Evolutionary conservation across 2,113 vertebrate genomes (phyloP), one percentile per base, ranked within the genome.

Genomic region (Eurystomus gularis): DNA sequence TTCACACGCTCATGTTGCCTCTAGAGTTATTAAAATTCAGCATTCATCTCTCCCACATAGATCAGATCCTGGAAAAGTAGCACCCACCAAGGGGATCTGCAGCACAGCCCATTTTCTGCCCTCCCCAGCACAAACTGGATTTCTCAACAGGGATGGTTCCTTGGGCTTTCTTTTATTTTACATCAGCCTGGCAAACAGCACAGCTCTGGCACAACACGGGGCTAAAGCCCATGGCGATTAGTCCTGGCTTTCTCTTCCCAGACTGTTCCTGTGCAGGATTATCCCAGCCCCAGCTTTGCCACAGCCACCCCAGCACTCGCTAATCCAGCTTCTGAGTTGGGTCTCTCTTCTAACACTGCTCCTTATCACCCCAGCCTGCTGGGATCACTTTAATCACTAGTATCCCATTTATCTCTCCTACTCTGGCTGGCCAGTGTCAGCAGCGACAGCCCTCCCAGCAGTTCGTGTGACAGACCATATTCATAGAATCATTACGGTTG

Each of bases 381-480:
- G 65, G 37, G 44, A 17, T 39, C 58, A 25, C 21, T 60, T 48
- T 7, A 40, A 33, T 17, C 87, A 40, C 37, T 2, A 11, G 9
- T 40, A 35, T 28, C 49, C 39, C 29, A 3, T 11, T 46, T 64
- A 11, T n/a, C 28, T 31, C 6, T 40, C 7, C 28, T 82, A 42
- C 68, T 48, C 14, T 1, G 71, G 15, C 44, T 85, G 70, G 37
- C 7, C 2, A 24, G 10, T 9, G 7, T 4, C 33, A 62, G 71
- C 65, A 75, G 60, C 0, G 0, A 4, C 44, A 84, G 44, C 11
- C 1, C 15, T 64, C 19, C 31, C 82, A 39, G 89, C 65, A 49
- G 61, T 18, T 17, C 11, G 16, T 13, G 39, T 83, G 62, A 48
- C 1, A 3, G 40, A 29, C 6, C 2, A 1, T 10, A 8, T 0